phyloP scores from a whole-genome alignment of 2,888 invertebrate species.

The Calliphora vomitoria region DNA sequence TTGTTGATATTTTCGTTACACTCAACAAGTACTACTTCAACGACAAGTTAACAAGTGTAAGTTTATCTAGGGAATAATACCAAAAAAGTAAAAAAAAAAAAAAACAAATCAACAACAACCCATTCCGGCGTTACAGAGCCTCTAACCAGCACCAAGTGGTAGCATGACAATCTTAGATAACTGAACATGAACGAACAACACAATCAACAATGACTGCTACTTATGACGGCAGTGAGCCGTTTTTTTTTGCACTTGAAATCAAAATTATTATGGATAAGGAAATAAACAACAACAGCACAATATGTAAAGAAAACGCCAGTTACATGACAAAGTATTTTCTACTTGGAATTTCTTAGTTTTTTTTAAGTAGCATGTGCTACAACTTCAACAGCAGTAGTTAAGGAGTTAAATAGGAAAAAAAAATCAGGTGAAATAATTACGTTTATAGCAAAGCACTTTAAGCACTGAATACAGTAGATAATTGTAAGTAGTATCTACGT shows the following conservation, averaged over 20 bases:
- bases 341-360: constrained; percentile 24
- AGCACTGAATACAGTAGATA: constrained; percentile 19
- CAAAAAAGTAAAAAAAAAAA: neutral
- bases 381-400: constrained; percentile 61
- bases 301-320: constrained; percentile 48
- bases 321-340: constrained; percentile 55
- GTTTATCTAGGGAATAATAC: constrained; percentile 66
- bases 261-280: constrained; percentile 64
- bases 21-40: constrained; percentile 60
- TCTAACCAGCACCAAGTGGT: constrained; percentile 60
- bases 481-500: constrained; percentile 28
- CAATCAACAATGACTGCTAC: constrained; percentile 59
- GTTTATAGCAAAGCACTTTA: constrained; percentile 37
- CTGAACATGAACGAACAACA: constrained; percentile 60
- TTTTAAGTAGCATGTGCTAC: constrained; percentile 63
- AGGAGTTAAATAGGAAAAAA: constrained; percentile 29
- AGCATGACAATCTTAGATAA: constrained; percentile 73
- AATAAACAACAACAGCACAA: constrained; percentile 45
- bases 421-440: constrained; percentile 31
- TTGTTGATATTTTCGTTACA: constrained; percentile 35
- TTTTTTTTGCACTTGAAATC: constrained; percentile 62
- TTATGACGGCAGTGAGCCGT: constrained; percentile 16
- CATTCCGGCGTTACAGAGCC: constrained; percentile 18
- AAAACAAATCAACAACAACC: constrained; percentile 31
- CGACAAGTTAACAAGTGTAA: constrained; percentile 63